Base-by-base conservation (phyloP, 2,113 vertebrate species). In the Laticauda laticaudata region DNA sequence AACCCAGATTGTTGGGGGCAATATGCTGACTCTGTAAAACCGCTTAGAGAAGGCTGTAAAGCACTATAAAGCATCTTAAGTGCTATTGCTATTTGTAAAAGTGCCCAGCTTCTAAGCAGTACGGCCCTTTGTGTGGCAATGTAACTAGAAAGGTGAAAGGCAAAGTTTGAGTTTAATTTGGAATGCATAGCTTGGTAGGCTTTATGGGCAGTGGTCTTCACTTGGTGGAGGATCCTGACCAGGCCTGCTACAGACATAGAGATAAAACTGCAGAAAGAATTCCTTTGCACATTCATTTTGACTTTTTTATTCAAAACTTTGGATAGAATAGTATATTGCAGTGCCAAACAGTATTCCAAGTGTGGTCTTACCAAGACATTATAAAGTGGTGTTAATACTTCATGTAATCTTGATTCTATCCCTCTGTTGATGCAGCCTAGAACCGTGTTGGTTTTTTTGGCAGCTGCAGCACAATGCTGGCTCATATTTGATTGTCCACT, bases 201-300 rank as follows among this genome's bases (percentile, higher is more conserved):
- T 81, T 81, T 39, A 2, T 39, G 34, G 34, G 2, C 15, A 81
- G 2, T 8, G n/a, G n/a, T 7, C 15, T 39, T 81, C 21, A 18
- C 69, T 39, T 81, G 69, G 0, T 81, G 34, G 6, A 81, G 34
- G 15, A 81, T 61, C 57, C 23, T 39, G 69, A 20, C 18, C 69
- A 81, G 5, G n/a, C 69, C 34, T 92, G 90, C 75, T 5, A 8
- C 53, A 48, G 12, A 64, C 29, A n/a, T n/a, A 87, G 53, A 43
- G 24, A 92, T 5, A 92, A 48, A 2, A 55, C 10, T 14, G 56
- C 55, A 0, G 91, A 75, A 64, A 55, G 10, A 1, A 2, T 7
- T 54, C 45, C 3, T 89, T 90, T 7, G 0, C 0, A 8, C n/a
- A 86, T 10, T 14, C 56, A 18, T 10, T 75, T 0, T 0, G 69